A percentile compares a stretch with the other conserved stretches of the same genome.
phyloP scores from a whole-genome alignment of 2,797 vertebrate species.

The Bradypodion pumilum region DNA sequence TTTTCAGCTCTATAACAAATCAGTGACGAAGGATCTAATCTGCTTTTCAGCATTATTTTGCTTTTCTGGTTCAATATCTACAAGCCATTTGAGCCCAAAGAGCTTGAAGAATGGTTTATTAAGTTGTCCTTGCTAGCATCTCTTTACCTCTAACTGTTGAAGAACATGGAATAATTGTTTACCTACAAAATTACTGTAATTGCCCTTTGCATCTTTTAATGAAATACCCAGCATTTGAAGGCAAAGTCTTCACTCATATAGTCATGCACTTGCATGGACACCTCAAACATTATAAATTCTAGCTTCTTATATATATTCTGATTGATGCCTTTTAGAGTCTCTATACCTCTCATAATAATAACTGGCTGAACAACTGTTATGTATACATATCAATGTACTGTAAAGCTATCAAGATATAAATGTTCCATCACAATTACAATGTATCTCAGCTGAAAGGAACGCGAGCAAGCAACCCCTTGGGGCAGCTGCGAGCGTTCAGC shows the following conservation, averaged over 20 bases:
- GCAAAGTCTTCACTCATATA: background rate
- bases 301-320: no score
- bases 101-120: constrained; percentile 3
- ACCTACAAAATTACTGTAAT: background rate
- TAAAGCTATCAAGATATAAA: no score
- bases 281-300: background rate
- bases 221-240: background rate
- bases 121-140: constrained; percentile 6
- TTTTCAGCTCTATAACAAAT: constrained; percentile 25
- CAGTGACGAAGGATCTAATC: constrained; percentile 14
- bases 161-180: background rate
- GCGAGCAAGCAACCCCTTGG: no score
- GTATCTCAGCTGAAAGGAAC: no score
- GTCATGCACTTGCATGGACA: no score
- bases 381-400: no score
- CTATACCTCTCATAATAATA: no score
- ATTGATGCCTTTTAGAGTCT: no score
- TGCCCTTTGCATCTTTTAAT: background rate
- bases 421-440: no score
- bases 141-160: background rate
- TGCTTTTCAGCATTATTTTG: constrained; percentile 13
- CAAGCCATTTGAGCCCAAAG: constrained; percentile 26
- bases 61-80: constrained; percentile 5
- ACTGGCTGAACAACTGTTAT: no score
- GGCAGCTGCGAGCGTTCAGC: no score